Percentiles rank a stretch among this genome's conserved stretches.
phyloP scores from a whole-genome alignment of 2,113 vertebrate species.

The Neopipo cinnamomea region DNA sequence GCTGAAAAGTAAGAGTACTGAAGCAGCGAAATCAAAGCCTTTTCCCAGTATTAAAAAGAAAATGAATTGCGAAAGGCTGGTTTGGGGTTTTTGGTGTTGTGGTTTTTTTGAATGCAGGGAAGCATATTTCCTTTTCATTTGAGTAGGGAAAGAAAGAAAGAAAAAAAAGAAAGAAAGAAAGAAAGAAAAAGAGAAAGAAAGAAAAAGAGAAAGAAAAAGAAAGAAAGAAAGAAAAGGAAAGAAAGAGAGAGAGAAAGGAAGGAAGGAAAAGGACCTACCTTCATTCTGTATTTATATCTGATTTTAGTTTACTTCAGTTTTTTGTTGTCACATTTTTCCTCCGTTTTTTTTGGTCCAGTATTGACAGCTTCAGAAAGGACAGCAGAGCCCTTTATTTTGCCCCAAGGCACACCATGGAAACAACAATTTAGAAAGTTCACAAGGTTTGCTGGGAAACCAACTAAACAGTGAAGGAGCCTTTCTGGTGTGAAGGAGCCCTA shows the following conservation, averaged over 20 bases:
- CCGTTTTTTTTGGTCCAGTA: neutral
- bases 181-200: neutral
- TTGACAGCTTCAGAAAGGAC: neutral
- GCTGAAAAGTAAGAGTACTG: neutral
- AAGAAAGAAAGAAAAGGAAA: neutral
- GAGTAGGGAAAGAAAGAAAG: neutral
- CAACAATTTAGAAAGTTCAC: accelerated
- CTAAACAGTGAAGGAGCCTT: neutral
- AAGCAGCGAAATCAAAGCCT: neutral
- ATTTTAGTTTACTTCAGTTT: neutral
- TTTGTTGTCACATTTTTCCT: neutral
- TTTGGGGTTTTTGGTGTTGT: neutral
- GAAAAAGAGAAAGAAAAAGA: neutral
- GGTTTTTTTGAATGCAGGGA: neutral
- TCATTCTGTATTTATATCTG: neutral
- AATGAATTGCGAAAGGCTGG: neutral
- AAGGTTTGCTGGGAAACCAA: neutral
- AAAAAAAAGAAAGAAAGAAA: too few relatives aligned
- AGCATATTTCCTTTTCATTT: neutral
- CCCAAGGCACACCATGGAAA: neutral
- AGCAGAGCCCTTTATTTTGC: neutral
- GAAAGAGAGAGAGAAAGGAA: too few relatives aligned
- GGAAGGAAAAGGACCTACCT: neutral
- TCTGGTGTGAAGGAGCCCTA: neutral
- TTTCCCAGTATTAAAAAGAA: neutral